Evolutionary conservation across 1,140 invertebrate species (phyloP).

Genomic region (Protaetia brevitarsis): DNA sequence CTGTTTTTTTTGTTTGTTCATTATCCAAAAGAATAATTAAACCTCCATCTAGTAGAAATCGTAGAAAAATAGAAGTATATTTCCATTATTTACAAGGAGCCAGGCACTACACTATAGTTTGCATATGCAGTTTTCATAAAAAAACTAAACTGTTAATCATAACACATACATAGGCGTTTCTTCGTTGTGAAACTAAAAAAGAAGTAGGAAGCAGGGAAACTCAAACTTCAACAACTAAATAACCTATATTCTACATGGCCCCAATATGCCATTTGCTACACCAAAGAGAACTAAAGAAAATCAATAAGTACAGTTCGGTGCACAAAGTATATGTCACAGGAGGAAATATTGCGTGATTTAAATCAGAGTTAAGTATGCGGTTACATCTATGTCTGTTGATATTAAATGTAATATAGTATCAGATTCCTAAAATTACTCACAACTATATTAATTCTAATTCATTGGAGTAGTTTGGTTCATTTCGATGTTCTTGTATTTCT

Average conservation of each 20-base stretch:
- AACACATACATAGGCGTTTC: not conserved
- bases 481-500: slow-evolving; percentile 44
- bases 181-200: slow-evolving; percentile 3
- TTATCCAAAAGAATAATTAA: slow-evolving; percentile 23
- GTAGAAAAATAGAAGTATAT: not conserved
- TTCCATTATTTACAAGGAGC: not conserved
- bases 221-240: slow-evolving; percentile 15
- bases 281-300: slow-evolving; percentile 13
- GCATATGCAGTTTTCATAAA: no score
- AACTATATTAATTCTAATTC: slow-evolving; percentile 16
- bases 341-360: not conserved
- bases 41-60: not conserved
- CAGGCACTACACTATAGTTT: not conserved
- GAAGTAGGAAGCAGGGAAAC: not conserved
- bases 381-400: not conserved
- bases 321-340: not conserved
- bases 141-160: not conserved
- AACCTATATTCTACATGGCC: slow-evolving; percentile 11
- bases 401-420: slow-evolving; percentile 22
- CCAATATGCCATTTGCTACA: not conserved
- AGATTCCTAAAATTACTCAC: slow-evolving; percentile 22
- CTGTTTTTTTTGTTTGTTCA: slow-evolving; percentile 29
- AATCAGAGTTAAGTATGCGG: slow-evolving; percentile 2
- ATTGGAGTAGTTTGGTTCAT: slow-evolving; percentile 23
- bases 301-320: slow-evolving; percentile 19